A percentile compares a stretch with the other conserved stretches of the same genome.
Evolutionary conservation across 2,113 vertebrate genomes (phyloP).

Genomic region (Podarcis raffonei): DNA sequence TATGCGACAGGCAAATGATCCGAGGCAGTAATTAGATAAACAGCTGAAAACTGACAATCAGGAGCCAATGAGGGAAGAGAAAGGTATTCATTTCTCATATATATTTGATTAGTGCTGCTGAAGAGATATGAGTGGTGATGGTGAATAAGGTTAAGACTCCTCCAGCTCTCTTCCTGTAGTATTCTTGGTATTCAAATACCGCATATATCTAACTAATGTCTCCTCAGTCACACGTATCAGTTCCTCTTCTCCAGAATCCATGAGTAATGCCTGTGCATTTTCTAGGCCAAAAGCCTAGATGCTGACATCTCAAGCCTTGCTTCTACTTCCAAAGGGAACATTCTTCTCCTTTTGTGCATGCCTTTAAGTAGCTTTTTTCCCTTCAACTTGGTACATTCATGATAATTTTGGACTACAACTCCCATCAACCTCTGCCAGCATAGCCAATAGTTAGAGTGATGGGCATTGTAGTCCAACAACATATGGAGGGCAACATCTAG

Average conservation of each 20-base stretch:
- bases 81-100: constrained; percentile 9
- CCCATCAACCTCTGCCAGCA: no score
- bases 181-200: background rate
- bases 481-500: no score
- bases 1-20: background rate
- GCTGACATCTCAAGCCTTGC: no score
- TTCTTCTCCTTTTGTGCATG: background rate
- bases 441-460: no score
- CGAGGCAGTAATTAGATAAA: background rate
- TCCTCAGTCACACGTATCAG: background rate
- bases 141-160: background rate
- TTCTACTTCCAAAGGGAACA: background rate
- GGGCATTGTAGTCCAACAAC: no score
- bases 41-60: background rate
- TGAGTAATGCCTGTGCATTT: background rate
- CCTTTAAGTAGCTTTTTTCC: background rate
- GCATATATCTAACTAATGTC: background rate
- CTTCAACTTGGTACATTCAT: no score
- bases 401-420: no score
- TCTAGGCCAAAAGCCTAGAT: background rate
- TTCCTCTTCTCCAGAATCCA: no score
- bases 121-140: background rate
- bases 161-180: background rate
- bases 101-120: background rate
- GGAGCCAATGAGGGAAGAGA: background rate